Conservation (phyloP, 2,113 vertebrate species). For the Platysternon megacephalum region DNA sequence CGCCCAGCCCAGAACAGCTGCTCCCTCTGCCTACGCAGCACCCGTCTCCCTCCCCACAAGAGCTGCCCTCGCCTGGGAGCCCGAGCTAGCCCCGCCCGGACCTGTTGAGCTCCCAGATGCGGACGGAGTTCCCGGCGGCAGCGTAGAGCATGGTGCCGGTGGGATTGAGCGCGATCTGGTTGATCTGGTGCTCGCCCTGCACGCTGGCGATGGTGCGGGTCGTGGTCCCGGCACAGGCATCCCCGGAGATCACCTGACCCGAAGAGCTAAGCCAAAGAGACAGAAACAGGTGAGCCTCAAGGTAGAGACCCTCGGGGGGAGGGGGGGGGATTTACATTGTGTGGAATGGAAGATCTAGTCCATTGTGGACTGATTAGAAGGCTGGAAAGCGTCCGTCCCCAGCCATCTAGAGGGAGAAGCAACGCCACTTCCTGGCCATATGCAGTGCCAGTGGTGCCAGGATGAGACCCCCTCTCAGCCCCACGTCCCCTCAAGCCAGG, state of each 20-base stretch:
- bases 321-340: background rate
- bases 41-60: background rate
- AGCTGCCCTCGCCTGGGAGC: background rate
- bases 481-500: too few relatives aligned
- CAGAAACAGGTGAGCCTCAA: background rate
- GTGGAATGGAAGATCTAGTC: background rate
- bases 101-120: conserved; percentile 96
- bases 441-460: background rate
- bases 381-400: fast-evolving
- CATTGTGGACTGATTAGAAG: fast-evolving
- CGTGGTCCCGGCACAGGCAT: conserved; percentile 86
- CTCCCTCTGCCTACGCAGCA: background rate
- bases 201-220: conserved; percentile 89
- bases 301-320: background rate
- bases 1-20: background rate
- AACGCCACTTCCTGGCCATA: background rate
- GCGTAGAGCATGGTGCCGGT: conserved; percentile 89
- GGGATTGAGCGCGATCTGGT: conserved; percentile 95
- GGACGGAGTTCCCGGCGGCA: conserved; percentile 90
- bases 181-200: conserved; percentile 95
- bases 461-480: too few relatives aligned
- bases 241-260: conserved; percentile 93
- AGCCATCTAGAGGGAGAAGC: background rate
- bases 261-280: conserved; percentile 82
- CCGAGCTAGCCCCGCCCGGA: conserved; percentile 31